Percentiles rank a stretch among this genome's conserved stretches.
These are phyloP conservation scores for Helogale parvula DNA, from an alignment of 2,113 vertebrate species.

Conservation along the genomic window DNA sequence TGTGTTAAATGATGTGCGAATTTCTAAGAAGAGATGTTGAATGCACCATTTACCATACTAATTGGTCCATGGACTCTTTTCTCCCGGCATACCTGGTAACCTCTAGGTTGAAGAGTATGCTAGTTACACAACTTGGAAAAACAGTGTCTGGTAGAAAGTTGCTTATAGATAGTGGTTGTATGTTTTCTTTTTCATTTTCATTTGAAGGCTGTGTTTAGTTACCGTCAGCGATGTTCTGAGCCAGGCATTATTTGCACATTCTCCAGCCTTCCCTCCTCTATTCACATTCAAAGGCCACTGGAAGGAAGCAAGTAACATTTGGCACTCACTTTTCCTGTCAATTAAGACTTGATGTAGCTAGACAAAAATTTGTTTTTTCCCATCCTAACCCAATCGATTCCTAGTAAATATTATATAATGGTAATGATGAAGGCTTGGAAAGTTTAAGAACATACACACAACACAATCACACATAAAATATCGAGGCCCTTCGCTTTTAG, in stretches of 20 bases:
- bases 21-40: conserved; percentile 37
- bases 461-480: not conserved
- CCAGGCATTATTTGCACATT: not conserved
- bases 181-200: conserved; percentile 53
- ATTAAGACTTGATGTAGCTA: not conserved
- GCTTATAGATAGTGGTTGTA: not conserved
- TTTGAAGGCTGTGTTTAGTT: conserved; percentile 6
- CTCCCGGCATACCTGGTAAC: not conserved
- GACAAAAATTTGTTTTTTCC: conserved; percentile 54
- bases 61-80: conserved; percentile 10
- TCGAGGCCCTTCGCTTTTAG: not conserved
- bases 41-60: not conserved
- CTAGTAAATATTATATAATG: conserved; percentile 41
- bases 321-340: conserved; percentile 23
- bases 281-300: conserved; percentile 8
- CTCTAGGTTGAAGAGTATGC: conserved; percentile 1
- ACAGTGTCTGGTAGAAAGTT: conserved; percentile 31
- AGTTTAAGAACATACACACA: conserved; percentile 5
- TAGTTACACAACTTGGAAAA: not conserved
- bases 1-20: not conserved
- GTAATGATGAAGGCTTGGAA: conserved; percentile 38
- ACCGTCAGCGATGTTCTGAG: not conserved
- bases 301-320: conserved; percentile 24
- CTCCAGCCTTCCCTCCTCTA: not conserved
- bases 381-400: not conserved